phyloP scores from a whole-genome alignment of 2,888 invertebrate genomes.

The Diaprepes abbreviatus region DNA sequence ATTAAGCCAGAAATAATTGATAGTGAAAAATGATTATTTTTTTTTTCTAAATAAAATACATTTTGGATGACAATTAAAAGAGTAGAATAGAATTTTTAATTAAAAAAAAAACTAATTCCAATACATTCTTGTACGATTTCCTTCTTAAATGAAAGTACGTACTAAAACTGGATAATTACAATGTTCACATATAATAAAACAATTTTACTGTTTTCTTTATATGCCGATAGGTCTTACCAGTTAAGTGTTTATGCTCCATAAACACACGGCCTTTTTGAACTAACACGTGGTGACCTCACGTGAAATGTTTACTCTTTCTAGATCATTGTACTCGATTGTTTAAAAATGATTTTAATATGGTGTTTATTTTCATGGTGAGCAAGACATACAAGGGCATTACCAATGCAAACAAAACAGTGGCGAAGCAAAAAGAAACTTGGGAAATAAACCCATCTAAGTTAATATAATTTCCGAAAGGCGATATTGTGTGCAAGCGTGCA shows the following conservation, averaged over 20 bases:
- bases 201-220: slow-evolving; percentile 1
- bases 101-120: no score
- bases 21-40: no score
- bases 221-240: background rate
- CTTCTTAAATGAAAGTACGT: no score
- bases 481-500: no score
- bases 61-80: no score
- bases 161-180: background rate
- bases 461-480: no score
- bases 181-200: background rate
- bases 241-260: background rate
- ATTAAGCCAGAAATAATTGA: no score
- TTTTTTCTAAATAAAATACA: no score
- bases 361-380: background rate
- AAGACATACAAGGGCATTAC: background rate
- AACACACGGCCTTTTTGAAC: slow-evolving; percentile 8
- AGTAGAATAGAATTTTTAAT: no score
- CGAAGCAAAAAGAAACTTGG: no score
- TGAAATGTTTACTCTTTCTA: slow-evolving; percentile 25
- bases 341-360: background rate
- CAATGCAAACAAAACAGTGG: background rate
- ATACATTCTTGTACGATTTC: no score
- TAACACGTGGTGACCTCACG: slow-evolving; percentile 16
- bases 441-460: no score
- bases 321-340: slow-evolving; percentile 21